Percentiles rank a stretch among this genome's conserved stretches.
Conservation (phyloP, 2,113 vertebrate species). For the Suricata suricatta region DNA sequence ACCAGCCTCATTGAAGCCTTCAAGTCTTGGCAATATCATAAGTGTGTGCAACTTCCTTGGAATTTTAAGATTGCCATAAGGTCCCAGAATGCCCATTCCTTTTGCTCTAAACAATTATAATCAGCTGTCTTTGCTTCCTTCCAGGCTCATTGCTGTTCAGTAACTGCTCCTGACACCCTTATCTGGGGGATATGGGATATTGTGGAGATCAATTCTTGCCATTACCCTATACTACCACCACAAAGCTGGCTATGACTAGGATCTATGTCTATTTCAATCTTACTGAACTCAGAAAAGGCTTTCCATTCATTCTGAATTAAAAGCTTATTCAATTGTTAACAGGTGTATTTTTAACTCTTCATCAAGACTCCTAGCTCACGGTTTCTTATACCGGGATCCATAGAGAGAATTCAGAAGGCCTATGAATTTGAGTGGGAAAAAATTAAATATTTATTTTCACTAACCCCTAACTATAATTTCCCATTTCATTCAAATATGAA, state of each 20-base stretch:
- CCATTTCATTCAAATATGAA: conserved; percentile 11
- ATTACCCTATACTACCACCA: not conserved
- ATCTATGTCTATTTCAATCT: not conserved
- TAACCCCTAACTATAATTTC: not conserved
- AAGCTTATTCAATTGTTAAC: not conserved
- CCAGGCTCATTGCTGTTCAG: not conserved
- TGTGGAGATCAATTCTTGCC: not conserved
- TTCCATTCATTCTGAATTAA: not conserved
- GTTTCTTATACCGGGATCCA: not conserved
- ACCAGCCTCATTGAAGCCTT: not conserved
- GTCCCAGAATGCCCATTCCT: not conserved
- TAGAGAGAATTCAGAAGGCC: not conserved
- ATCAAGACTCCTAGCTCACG: not conserved
- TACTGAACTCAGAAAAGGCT: not conserved
- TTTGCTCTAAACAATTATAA: not conserved
- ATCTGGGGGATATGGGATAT: not conserved
- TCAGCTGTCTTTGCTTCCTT: not conserved
- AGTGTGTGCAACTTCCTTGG: not conserved
- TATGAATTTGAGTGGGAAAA: conserved; percentile 41
- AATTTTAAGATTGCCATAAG: conserved; percentile 25
- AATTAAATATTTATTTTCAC: not conserved
- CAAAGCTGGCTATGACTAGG: not conserved
- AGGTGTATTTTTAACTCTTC: not conserved
- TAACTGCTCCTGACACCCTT: not conserved
- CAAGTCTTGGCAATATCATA: not conserved